Percentiles rank a stretch among this genome's conserved stretches.
Evolutionary conservation across 2,113 vertebrate genomes (phyloP).

Genomic region (Anguilla japonica): DNA sequence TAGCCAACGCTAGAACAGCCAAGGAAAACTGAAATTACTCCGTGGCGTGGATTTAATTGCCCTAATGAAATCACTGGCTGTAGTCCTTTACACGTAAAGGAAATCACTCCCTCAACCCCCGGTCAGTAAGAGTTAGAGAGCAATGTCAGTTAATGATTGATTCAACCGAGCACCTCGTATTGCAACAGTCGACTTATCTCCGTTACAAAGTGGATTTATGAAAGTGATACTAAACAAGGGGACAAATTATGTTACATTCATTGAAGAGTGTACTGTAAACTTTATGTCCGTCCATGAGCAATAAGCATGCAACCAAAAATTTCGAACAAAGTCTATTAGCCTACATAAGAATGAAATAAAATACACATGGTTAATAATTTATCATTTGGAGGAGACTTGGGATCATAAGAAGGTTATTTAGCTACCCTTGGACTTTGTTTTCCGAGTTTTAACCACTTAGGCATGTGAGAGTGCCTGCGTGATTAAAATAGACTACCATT

Average conservation of each 20-base stretch:
- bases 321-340: background rate
- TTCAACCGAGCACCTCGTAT: background rate
- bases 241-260: background rate
- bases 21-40: no score
- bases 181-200: background rate
- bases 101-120: background rate
- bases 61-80: background rate
- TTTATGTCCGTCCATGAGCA: background rate
- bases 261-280: background rate
- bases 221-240: background rate
- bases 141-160: constrained; percentile 15
- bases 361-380: constrained; percentile 18
- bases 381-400: background rate
- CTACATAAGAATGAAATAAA: background rate
- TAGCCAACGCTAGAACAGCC: no score
- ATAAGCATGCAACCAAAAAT: background rate
- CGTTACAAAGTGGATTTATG: background rate
- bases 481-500: background rate
- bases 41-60: background rate
- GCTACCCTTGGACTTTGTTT: constrained; percentile 11
- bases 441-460: background rate
- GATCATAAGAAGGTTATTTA: constrained; percentile 7
- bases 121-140: background rate
- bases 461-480: constrained; percentile 5
- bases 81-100: no score